Base-by-base conservation (phyloP, 2,888 invertebrate genomes). In the Apotomis capreana region DNA sequence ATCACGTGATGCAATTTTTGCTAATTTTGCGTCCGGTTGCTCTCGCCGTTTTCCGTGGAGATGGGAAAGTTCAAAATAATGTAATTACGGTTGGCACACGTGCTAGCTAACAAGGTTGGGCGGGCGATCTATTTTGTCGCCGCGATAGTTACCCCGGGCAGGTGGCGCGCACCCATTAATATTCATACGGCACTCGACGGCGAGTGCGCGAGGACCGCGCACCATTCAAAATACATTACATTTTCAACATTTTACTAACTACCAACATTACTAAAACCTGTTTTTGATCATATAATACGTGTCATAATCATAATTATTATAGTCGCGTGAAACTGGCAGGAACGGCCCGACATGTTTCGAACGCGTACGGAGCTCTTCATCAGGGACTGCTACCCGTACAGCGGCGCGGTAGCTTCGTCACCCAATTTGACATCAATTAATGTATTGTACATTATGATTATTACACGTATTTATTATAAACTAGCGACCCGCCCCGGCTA, bases 101-200 rank as follows among this genome's bases (percentile, higher is more conserved):
- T 63, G 73, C 62, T 63, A 9, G 65, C 58, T 63, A 59, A 68
- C 58, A 58, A 13, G 57, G 68, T 63, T 68, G 15, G 61, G 63
- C 60, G 65, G 62, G 73, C 81, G 82, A 85, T 86, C 78, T 84
- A 86, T 84, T 85, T 82, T 83, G 84, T 84, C 83, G 78, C 78
- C 71, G 74, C 76, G 81, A 84, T 87, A 84, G 86, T 86, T 85
- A 87, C 85, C 87, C 40, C 81, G 80, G 81, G 78, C 84, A 86
- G 85, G 87, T 86, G 84, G 80, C 79, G 83, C 81, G 81, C 80
- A 83, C 83, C 80, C 82, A 90, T 92, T 89, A 92, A 91, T 91
- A 92, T 92, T 91, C 91, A 91, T 90, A 82, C 85, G 83, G 84
- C 84, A 85, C 80, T 82, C 84, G 77, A 78, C 74, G 78, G 78